These are phyloP conservation scores for Cepaea hortensis DNA, from an alignment of 2,888 invertebrate species.

Conservation along the genomic window DNA sequence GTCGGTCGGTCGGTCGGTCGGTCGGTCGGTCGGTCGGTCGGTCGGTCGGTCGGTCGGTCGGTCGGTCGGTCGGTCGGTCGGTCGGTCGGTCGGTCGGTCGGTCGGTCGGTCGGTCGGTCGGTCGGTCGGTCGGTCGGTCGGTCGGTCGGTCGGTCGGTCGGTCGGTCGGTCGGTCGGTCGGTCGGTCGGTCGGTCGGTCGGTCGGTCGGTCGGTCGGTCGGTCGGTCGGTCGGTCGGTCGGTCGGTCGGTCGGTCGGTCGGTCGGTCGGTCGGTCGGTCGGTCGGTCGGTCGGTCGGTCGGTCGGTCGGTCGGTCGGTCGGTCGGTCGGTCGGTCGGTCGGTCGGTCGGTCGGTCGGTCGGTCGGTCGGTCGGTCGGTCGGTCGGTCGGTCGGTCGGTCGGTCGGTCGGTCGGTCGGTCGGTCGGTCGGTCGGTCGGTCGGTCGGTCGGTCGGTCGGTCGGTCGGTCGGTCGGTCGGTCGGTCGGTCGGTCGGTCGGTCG, in stretches of 20 bases:
- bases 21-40: constrained; percentile 13
- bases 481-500: constrained; percentile 23
- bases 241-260: constrained; percentile 23
- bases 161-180: constrained; percentile 23
- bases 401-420: constrained; percentile 23
- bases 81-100: neutral
- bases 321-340: constrained; percentile 23
- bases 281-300: constrained; percentile 21
- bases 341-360: constrained; percentile 23
- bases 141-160: too few species aligned
- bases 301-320: constrained; percentile 23
- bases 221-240: constrained; percentile 21
- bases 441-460: constrained; percentile 23
- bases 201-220: constrained; percentile 23
- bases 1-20: constrained; percentile 13
- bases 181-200: constrained; percentile 23
- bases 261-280: constrained; percentile 21
- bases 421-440: constrained; percentile 23
- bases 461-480: constrained; percentile 23
- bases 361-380: constrained; percentile 23
- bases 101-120: neutral
- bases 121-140: neutral
- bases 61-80: constrained; percentile 5
- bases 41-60: constrained; percentile 13
- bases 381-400: constrained; percentile 23